Evolutionary conservation across 2,113 vertebrate species (phyloP).

Genomic region (Ageneiosus marmoratus): DNA sequence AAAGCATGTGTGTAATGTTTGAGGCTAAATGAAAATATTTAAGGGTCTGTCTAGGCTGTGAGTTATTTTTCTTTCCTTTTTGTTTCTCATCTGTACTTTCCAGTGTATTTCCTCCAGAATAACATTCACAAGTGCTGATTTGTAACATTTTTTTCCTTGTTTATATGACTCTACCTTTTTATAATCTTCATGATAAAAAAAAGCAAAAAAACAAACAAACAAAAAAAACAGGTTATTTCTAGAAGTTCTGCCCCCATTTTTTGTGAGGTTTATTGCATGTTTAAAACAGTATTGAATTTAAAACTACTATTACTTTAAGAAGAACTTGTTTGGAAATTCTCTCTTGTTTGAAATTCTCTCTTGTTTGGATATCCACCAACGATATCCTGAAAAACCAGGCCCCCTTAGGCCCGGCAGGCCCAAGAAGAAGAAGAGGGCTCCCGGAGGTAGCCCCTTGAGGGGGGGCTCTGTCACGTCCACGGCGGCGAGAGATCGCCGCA

Average conservation of each 20-base stretch:
- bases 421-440: too few relatives aligned
- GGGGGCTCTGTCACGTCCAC: too few relatives aligned
- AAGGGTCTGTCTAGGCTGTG: slow-evolving; percentile 21
- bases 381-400: too few relatives aligned
- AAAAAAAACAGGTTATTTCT: not conserved
- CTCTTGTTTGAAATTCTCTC: too few relatives aligned
- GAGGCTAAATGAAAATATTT: slow-evolving; percentile 56
- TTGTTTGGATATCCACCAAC: too few relatives aligned
- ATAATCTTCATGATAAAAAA: not conserved
- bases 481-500: too few relatives aligned
- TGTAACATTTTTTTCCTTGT: not conserved
- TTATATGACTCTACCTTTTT: not conserved
- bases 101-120: slow-evolving; percentile 55
- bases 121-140: slow-evolving; percentile 30
- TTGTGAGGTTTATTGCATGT: not conserved
- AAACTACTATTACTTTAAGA: too few relatives aligned
- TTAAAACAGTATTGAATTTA: not conserved
- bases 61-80: slow-evolving; percentile 48
- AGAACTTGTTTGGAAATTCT: too few relatives aligned
- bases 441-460: too few relatives aligned
- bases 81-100: slow-evolving; percentile 58
- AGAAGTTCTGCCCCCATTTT: not conserved
- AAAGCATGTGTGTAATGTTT: not conserved
- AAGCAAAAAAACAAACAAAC: not conserved
- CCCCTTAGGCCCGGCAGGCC: too few relatives aligned